Evolutionary conservation across 92 coral and sea anemone genomes (phyloP).

Genomic region (Zoanthus sociatus): DNA sequence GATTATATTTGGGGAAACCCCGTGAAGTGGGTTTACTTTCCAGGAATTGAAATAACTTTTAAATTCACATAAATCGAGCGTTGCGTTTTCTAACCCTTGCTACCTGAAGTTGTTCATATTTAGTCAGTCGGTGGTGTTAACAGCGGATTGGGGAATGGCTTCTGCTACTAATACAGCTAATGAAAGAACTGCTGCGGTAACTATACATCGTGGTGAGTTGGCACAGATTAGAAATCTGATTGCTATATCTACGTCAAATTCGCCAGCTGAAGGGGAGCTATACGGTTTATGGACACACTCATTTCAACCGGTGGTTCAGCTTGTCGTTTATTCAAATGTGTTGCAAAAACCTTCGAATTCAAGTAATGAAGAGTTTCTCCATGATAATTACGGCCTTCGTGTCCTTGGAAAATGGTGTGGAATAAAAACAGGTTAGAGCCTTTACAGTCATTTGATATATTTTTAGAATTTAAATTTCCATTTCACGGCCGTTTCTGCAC

Average conservation of each 20-base stretch:
- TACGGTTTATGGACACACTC: conserved; percentile 77
- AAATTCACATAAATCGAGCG: background rate
- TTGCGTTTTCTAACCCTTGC: background rate
- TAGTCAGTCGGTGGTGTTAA: background rate
- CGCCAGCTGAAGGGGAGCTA: conserved; percentile 40
- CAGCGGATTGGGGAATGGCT: background rate
- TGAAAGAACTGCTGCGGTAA: conserved; percentile 29
- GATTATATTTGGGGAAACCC: background rate
- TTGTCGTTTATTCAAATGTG: conserved; percentile 29
- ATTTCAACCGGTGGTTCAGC: conserved; percentile 67
- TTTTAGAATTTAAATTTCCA: too few species aligned
- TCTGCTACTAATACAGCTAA: background rate
- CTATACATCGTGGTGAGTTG: conserved; percentile 68
- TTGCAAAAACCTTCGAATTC: background rate
- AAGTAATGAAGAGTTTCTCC: background rate
- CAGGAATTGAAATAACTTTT: background rate
- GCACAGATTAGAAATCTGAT: conserved; percentile 48
- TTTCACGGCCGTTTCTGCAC: too few species aligned
- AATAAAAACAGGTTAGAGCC: background rate
- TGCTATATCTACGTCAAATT: too few species aligned
- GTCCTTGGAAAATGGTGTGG: conserved; percentile 66
- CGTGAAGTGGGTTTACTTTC: background rate
- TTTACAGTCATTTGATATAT: too few species aligned
- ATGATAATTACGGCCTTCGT: conserved; percentile 45
- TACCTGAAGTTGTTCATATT: too few species aligned